These are phyloP conservation scores for Drosophila setosimentum DNA, from an alignment of 2,888 invertebrate genomes.

Conservation along the genomic window DNA sequence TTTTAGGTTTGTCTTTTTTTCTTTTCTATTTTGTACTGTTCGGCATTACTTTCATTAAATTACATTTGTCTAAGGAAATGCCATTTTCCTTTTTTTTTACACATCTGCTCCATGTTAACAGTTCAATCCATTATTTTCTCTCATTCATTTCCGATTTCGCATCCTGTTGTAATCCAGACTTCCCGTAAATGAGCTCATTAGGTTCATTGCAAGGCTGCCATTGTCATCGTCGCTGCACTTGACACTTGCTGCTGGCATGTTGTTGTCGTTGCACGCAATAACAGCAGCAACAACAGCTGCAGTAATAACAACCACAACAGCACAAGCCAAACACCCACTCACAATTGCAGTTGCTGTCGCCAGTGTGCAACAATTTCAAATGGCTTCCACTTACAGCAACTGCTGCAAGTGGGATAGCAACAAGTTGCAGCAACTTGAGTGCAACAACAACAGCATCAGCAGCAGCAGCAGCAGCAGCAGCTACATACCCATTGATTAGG, in stretches of 20 bases:
- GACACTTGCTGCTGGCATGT: constrained; percentile 69
- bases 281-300: constrained; percentile 45
- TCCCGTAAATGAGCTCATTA: constrained; percentile 72
- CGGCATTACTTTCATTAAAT: background rate
- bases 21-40: background rate
- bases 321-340: constrained; percentile 55
- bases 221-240: constrained; percentile 64
- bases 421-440: constrained; percentile 62
- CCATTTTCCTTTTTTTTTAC: background rate
- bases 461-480: constrained; percentile 40
- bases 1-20: background rate
- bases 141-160: constrained; percentile 6
- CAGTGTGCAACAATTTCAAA: constrained; percentile 74
- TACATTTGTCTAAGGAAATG: background rate
- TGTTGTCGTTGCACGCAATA: constrained; percentile 60
- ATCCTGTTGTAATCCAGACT: constrained; percentile 15
- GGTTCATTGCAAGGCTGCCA: constrained; percentile 57
- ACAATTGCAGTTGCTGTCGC: constrained; percentile 33
- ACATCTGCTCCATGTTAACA: background rate
- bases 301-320: constrained; percentile 30
- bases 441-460: constrained; percentile 30
- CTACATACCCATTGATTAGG: constrained; percentile 71
- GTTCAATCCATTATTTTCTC: constrained; percentile 1
- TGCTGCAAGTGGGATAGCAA: constrained; percentile 36
- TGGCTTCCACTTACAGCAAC: constrained; percentile 64